Conservation (phyloP, 2,113 vertebrate genomes). For the Ptilorrhoa leucosticta region DNA sequence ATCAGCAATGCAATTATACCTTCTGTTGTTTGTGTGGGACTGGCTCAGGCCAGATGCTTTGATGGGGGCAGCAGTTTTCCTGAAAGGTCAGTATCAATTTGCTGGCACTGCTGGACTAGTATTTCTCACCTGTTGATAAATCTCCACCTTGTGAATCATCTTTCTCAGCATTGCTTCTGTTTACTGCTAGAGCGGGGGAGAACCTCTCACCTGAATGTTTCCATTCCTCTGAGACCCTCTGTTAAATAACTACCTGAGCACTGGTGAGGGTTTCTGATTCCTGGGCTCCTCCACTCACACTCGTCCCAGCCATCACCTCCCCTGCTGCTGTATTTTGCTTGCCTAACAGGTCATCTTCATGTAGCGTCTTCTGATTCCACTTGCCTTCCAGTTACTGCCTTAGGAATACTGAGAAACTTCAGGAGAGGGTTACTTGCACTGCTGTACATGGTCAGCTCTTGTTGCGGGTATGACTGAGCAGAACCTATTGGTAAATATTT, state of each 20-base stretch:
- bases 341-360: not conserved
- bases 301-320: not conserved
- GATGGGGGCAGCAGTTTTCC: not conserved
- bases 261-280: not conserved
- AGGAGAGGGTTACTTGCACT: not conserved
- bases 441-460: not conserved
- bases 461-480: not conserved
- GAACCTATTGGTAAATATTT: not conserved
- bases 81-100: slow-evolving; percentile 12
- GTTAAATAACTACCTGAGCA: not conserved
- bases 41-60: not conserved
- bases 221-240: not conserved
- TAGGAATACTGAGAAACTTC: not conserved
- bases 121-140: not conserved
- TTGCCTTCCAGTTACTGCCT: not conserved
- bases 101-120: not conserved
- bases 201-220: not conserved
- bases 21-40: slow-evolving; percentile 34
- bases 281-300: not conserved
- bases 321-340: not conserved
- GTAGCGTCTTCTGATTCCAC: not conserved
- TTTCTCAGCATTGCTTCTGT: not conserved
- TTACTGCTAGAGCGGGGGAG: not conserved
- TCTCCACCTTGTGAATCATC: not conserved
- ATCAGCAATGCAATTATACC: not conserved